Conservation (phyloP, 2,888 invertebrate species). For the Exephanes ischioxanthus region DNA sequence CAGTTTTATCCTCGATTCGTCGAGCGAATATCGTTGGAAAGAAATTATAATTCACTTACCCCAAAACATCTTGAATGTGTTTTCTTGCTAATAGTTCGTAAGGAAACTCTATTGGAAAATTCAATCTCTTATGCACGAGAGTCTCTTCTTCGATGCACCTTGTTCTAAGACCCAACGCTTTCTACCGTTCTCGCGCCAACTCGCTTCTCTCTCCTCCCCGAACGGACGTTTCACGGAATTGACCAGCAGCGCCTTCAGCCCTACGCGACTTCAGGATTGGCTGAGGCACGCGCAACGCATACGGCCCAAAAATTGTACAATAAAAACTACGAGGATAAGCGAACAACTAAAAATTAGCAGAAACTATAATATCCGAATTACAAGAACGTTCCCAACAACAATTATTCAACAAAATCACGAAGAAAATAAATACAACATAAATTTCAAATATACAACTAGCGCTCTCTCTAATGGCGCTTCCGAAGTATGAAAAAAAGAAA, state of each 20-base stretch:
- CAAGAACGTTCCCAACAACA: neutral
- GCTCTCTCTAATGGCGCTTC: constrained; percentile 23
- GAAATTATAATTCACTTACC: constrained; percentile 78
- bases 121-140: constrained; percentile 22
- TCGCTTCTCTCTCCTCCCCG: constrained; percentile 18
- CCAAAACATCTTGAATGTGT: constrained; percentile 84
- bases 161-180: constrained; percentile 50
- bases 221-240: constrained; percentile 6
- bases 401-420: neutral
- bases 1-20: constrained; percentile 36
- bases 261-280: neutral
- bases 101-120: constrained; percentile 55
- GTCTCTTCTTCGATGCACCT: constrained; percentile 22
- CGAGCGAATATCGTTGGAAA: neutral
- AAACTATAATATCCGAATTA: neutral
- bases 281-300: neutral
- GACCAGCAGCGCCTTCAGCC: constrained; percentile 15
- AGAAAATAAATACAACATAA: neutral
- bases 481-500: constrained; percentile 64
- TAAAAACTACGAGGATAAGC: neutral
- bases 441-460: constrained; percentile 1
- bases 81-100: constrained; percentile 44
- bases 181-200: constrained; percentile 71
- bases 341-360: neutral
- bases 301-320: neutral